Evolutionary conservation across 1,140 invertebrate genomes (phyloP).

Genomic region (Homalodisca vitripennis): DNA sequence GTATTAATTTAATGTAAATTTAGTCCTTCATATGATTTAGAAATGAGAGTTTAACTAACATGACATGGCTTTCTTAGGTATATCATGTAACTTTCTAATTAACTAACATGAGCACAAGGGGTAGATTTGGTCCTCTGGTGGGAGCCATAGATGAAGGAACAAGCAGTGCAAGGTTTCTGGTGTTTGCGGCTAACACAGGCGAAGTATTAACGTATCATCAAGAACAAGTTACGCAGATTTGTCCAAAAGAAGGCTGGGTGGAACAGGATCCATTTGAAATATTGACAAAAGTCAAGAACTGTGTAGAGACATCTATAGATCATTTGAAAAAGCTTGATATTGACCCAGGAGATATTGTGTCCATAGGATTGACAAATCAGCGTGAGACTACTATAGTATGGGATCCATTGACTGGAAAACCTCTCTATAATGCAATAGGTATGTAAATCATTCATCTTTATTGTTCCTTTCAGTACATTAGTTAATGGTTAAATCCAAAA

Average conservation of each 20-base stretch:
- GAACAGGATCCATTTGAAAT: constrained; percentile 93
- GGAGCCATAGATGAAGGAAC: constrained; percentile 95
- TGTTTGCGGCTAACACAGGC: constrained; percentile 88
- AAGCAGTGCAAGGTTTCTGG: constrained; percentile 88
- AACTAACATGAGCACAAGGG: no score
- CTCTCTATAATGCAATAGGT: constrained; percentile 92
- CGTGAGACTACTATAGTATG: constrained; percentile 95
- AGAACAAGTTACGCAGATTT: constrained; percentile 71
- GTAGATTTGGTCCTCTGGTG: constrained; percentile 62
- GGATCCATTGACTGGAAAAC: constrained; percentile 89
- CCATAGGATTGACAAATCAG: constrained; percentile 93
- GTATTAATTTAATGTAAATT: no score
- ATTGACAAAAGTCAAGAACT: constrained; percentile 72
- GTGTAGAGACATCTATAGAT: constrained; percentile 61
- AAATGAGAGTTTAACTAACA: no score
- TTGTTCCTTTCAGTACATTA: no score
- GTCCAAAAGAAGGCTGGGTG: constrained; percentile 90
- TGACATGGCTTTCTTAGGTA: no score
- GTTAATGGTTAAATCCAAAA: no score
- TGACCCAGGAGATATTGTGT: constrained; percentile 65
- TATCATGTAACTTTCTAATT: no score
- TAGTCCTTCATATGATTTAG: no score
- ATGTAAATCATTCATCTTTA: no score
- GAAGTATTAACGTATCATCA: constrained; percentile 93
- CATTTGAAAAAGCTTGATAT: constrained; percentile 57